Percentiles rank a stretch among this genome's conserved stretches.
Evolutionary conservation across 2,113 vertebrate species (phyloP).

Genomic region (Gallinago media): DNA sequence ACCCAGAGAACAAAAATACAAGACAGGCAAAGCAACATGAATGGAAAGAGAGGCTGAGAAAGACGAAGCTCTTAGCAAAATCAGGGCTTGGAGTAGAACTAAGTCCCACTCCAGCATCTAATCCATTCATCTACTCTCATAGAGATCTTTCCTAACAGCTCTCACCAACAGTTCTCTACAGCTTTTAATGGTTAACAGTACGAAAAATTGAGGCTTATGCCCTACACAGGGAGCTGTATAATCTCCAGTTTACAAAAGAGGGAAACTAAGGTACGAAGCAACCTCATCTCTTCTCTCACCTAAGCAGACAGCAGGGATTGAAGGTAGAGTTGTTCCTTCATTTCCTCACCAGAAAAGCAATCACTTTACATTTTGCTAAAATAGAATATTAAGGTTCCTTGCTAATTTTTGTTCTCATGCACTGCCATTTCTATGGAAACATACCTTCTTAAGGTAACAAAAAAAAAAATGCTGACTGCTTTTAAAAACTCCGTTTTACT

Average conservation of each 20-base stretch:
- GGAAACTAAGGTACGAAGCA: neutral
- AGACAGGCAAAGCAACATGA: neutral
- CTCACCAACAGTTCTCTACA: neutral
- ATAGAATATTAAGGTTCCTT: neutral
- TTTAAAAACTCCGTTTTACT: constrained; percentile 42
- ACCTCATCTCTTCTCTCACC: neutral
- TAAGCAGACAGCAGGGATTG: neutral
- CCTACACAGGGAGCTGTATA: neutral
- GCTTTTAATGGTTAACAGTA: neutral
- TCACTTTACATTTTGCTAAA: neutral
- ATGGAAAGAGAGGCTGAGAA: neutral
- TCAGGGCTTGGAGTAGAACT: neutral
- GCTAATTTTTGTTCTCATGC: neutral
- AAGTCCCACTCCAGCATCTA: neutral
- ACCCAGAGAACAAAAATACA: neutral
- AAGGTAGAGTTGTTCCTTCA: neutral
- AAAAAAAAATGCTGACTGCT: neutral
- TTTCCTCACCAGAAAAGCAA: neutral
- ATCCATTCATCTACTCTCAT: neutral
- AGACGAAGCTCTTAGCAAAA: neutral
- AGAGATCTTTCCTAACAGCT: neutral
- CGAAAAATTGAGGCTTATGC: neutral
- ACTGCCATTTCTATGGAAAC: constrained; percentile 3
- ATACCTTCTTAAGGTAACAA: neutral
- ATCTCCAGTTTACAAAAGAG: neutral